phyloP scores from a whole-genome alignment of 2,888 invertebrate species.

The Ennomos erosarius region DNA sequence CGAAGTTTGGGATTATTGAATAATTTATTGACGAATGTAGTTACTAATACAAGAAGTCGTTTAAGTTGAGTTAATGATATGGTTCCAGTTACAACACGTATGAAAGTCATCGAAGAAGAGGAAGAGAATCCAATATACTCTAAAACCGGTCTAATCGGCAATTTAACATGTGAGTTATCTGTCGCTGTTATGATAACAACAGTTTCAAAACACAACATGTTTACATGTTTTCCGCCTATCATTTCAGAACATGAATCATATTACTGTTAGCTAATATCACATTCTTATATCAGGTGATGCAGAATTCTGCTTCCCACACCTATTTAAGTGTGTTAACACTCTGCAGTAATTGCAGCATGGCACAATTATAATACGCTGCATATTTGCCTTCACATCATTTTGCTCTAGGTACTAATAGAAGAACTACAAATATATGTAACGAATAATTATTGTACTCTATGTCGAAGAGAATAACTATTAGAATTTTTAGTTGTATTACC shows the following conservation, averaged over 20 bases:
- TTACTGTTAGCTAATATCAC: slow-evolving; percentile 6
- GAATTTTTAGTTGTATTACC: too few relatives aligned
- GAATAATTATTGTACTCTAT: neutral
- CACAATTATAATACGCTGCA: slow-evolving; percentile 13
- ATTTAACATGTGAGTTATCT: too few relatives aligned
- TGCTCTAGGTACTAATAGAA: neutral
- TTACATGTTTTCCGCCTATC: neutral
- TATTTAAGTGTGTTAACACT: slow-evolving; percentile 3
- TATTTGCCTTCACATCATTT: slow-evolving; percentile 10
- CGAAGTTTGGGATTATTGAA: too few relatives aligned
- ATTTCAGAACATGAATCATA: slow-evolving; percentile 6
- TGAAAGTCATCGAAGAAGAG: too few relatives aligned
- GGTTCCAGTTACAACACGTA: too few relatives aligned
- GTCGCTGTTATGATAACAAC: too few relatives aligned
- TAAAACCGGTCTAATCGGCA: too few relatives aligned
- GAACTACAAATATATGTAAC: neutral
- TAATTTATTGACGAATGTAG: too few relatives aligned
- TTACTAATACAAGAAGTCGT: too few relatives aligned
- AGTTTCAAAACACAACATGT: too few relatives aligned
- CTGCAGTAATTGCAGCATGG: slow-evolving; percentile 19
- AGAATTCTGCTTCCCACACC: slow-evolving; percentile 13
- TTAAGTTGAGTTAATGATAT: too few relatives aligned
- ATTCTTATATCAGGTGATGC: slow-evolving; percentile 17
- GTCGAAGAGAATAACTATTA: neutral
- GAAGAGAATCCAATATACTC: too few relatives aligned